Evolutionary conservation across 2,888 invertebrate species (phyloP).

Genomic region (Lycaena phlaeas): DNA sequence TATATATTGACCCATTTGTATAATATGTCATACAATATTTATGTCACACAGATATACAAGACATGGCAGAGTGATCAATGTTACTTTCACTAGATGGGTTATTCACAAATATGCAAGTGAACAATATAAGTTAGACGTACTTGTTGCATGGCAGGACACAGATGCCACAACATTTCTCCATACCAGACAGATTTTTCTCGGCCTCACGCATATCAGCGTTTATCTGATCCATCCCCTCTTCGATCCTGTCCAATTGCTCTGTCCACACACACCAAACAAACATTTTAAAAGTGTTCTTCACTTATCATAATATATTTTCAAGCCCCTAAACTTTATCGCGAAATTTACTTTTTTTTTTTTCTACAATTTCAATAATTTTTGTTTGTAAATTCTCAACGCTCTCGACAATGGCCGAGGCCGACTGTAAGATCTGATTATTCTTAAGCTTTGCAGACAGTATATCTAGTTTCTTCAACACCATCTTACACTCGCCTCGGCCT

Average conservation of each 20-base stretch:
- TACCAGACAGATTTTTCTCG: slow-evolving; percentile 98
- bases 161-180: slow-evolving; percentile 99
- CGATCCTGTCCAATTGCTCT: slow-evolving; percentile 99
- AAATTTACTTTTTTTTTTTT: slow-evolving; percentile 17
- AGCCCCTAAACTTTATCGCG: slow-evolving; percentile 43
- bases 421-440: slow-evolving; percentile 53
- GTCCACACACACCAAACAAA: slow-evolving; percentile 52
- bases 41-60: too few relatives aligned
- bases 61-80: too few relatives aligned
- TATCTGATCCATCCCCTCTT: slow-evolving; percentile 99
- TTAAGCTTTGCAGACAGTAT: slow-evolving; percentile 22
- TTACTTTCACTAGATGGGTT: too few relatives aligned
- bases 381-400: slow-evolving; percentile 71
- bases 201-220: slow-evolving; percentile 99
- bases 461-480: slow-evolving; percentile 18
- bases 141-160: slow-evolving; percentile 99
- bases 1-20: too few relatives aligned
- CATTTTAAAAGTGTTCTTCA: slow-evolving; percentile 42
- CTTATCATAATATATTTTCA: slow-evolving; percentile 28
- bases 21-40: too few relatives aligned
- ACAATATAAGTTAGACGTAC: slow-evolving; percentile 77
- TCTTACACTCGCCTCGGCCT: slow-evolving; percentile 64
- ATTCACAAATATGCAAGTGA: too few relatives aligned
- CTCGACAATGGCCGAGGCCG: slow-evolving; percentile 63
- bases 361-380: slow-evolving; percentile 20